Conservation (phyloP, 2,113 vertebrate genomes). For the Apeltes quadracus region DNA sequence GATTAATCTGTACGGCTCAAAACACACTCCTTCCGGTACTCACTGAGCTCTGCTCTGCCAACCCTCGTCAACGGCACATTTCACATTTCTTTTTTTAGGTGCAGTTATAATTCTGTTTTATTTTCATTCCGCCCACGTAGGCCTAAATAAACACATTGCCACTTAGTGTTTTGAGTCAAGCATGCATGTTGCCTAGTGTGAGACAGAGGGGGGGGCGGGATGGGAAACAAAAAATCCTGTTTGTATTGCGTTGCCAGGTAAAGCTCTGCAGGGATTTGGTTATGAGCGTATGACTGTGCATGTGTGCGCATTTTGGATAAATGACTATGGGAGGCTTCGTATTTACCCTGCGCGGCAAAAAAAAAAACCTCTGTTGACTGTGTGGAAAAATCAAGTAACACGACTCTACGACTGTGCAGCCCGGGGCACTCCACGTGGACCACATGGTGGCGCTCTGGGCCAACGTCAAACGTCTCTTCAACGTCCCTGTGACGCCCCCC, state of each 20-base stretch:
- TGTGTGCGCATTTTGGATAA: constrained; percentile 59
- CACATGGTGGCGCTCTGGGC: constrained; percentile 77
- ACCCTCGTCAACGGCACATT: neutral
- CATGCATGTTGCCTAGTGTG: constrained; percentile 36
- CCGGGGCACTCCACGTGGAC: constrained; percentile 9
- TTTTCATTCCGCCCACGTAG: neutral
- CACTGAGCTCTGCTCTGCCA: constrained; percentile 12
- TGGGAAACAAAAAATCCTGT: constrained; percentile 32
- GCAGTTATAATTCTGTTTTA: constrained; percentile 3
- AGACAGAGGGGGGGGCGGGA: constrained; percentile 18
- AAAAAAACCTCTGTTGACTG: constrained; percentile 69
- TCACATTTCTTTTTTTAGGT: constrained; percentile 15
- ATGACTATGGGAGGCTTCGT: constrained; percentile 61
- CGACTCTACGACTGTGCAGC: constrained; percentile 38
- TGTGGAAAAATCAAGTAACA: constrained; percentile 66
- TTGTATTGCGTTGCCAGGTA: constrained; percentile 65
- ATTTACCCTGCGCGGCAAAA: constrained; percentile 63
- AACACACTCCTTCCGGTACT: constrained; percentile 19
- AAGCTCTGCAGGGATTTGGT: constrained; percentile 56
- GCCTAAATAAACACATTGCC: constrained; percentile 10
- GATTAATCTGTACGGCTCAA: constrained; percentile 54
- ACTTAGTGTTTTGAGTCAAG: constrained; percentile 12
- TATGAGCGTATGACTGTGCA: constrained; percentile 33
- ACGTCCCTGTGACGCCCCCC: constrained; percentile 34
- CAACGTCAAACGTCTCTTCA: constrained; percentile 48